phyloP scores from a whole-genome alignment of 2,797 vertebrate genomes.

The Lacerta bilineata region DNA sequence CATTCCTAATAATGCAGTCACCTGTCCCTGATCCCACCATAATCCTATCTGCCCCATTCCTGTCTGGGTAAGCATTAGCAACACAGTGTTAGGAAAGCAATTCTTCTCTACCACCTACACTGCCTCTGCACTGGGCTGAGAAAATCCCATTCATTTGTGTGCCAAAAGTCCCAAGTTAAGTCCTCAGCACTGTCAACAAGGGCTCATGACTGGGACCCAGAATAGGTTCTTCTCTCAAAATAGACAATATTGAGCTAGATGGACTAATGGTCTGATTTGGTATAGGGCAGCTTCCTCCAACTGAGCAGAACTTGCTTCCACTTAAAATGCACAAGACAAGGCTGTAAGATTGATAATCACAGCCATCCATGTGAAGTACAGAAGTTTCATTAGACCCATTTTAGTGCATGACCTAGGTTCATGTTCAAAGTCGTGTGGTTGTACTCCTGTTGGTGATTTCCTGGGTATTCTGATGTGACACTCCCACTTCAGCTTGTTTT shows the following conservation, averaged over 20 bases:
- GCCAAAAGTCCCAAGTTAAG: neutral
- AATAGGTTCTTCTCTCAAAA: neutral
- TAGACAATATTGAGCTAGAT: neutral
- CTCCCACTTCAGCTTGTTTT: neutral
- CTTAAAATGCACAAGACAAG: neutral
- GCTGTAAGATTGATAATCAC: neutral
- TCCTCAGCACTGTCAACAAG: neutral
- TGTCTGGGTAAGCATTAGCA: too few relatives aligned
- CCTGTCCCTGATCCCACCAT: too few relatives aligned
- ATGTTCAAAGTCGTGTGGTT: neutral
- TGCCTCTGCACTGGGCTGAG: neutral
- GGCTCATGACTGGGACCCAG: neutral
- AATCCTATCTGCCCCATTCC: too few relatives aligned
- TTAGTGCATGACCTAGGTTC: neutral
- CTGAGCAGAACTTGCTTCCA: neutral
- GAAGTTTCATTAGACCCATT: neutral
- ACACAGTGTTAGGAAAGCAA: too few relatives aligned
- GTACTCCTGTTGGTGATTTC: neutral
- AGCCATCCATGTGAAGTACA: neutral
- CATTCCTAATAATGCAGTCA: too few relatives aligned
- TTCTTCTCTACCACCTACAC: too few relatives aligned
- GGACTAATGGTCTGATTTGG: neutral
- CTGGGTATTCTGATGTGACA: neutral
- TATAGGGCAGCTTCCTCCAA: neutral
- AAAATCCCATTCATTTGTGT: neutral